These are phyloP conservation scores for Argopecten irradians DNA, from an alignment of 1,140 invertebrate genomes.

Conservation along the genomic window DNA sequence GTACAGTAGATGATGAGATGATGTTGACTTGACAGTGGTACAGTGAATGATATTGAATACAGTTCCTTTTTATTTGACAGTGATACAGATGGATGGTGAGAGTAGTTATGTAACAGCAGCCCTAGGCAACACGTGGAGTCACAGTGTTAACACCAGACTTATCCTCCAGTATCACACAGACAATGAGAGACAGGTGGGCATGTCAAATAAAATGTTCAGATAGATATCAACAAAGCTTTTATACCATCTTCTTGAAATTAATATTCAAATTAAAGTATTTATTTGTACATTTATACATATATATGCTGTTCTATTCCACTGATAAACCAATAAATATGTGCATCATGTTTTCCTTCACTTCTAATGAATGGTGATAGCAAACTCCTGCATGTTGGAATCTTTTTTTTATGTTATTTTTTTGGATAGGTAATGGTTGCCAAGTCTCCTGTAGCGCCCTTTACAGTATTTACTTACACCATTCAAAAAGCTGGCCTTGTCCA, in stretches of 20 bases:
- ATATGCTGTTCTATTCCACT: no score
- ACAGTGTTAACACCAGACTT: constrained; percentile 70
- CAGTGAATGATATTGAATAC: no score
- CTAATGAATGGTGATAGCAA: no score
- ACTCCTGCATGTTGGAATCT: no score
- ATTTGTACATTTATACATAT: no score
- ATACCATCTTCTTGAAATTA: no score
- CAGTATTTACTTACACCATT: constrained; percentile 65
- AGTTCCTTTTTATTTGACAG: neutral
- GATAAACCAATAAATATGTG: no score
- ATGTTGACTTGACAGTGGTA: no score
- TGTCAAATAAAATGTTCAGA: neutral
- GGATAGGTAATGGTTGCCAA: constrained; percentile 69
- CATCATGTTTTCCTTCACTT: no score
- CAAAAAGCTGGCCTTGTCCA: constrained; percentile 63
- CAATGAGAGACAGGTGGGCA: constrained; percentile 56
- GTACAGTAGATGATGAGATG: no score
- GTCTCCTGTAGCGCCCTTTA: constrained; percentile 69
- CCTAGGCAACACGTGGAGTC: constrained; percentile 71
- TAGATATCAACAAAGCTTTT: no score
- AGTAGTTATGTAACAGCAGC: constrained; percentile 64
- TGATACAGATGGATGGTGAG: constrained; percentile 36
- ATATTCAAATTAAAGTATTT: no score
- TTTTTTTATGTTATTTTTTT: constrained; percentile 32
- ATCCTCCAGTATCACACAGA: constrained; percentile 65